phyloP scores from a whole-genome alignment of 2,888 invertebrate genomes.

The Dascillus cervinus region DNA sequence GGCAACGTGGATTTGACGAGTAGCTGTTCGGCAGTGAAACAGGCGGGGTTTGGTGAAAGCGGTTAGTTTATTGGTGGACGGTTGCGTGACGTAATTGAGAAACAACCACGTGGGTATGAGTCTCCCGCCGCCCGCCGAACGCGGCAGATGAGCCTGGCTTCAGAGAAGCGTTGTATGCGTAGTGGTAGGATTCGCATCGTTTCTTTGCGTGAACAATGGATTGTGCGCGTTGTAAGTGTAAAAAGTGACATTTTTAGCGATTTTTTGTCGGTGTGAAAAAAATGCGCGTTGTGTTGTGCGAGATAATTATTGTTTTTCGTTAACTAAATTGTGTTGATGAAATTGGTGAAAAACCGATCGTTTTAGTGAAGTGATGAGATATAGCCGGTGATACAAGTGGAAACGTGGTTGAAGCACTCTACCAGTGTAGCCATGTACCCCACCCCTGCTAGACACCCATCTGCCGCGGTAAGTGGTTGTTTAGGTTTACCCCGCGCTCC shows the following conservation, averaged over 20 bases:
- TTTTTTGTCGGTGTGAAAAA: no score
- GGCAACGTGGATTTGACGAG: conserved; percentile 38
- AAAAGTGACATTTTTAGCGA: conserved; percentile 23
- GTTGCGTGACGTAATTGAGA: conserved; percentile 30
- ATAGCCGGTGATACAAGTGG: conserved; percentile 24
- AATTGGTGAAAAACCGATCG: no score
- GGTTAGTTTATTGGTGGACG: conserved; percentile 20
- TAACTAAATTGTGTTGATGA: no score
- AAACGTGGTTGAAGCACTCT: conserved; percentile 21
- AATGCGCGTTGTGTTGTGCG: no score
- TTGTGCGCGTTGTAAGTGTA: conserved; percentile 29
- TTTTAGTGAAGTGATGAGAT: conserved; percentile 19
- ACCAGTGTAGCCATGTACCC: conserved; percentile 57
- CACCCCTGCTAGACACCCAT: conserved; percentile 68
- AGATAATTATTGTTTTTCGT: no score
- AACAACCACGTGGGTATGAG: conserved; percentile 36
- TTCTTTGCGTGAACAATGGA: conserved; percentile 29
- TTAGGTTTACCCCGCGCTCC: conserved; percentile 15
- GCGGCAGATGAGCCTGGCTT: conserved; percentile 30
- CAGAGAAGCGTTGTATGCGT: conserved; percentile 23
- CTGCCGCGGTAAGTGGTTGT: conserved; percentile 59
- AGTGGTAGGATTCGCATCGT: conserved; percentile 20
- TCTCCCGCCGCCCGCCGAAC: conserved; percentile 28
- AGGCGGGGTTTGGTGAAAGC: conserved; percentile 23
- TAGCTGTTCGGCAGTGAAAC: conserved; percentile 20